Base-by-base conservation (phyloP, 2,797 vertebrate species). In the Sebastes goodei region DNA sequence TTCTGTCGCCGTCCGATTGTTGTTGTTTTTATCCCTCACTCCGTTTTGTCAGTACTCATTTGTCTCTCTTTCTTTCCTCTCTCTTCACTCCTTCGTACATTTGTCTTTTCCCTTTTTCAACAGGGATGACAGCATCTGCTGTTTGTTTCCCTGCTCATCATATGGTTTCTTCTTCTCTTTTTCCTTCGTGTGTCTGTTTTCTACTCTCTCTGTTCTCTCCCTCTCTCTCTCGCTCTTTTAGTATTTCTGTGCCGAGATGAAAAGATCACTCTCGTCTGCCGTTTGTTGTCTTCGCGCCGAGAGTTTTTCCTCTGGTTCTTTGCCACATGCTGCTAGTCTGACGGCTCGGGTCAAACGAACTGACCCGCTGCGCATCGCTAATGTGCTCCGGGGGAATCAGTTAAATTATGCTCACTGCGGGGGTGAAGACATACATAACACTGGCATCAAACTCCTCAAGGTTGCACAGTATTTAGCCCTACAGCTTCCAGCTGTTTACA, bases 321-420 rank as follows among this genome's bases (percentile, higher is more conserved):
- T 74, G 78, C 91, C 90, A 81, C 92, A 90, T 62, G 93, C 90
- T 89, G 92, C 71, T 85, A 20, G 65, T 87, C 83, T 91, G 92
- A 94, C 84, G 76, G 92, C 84, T 91, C 6, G 69, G 91, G 93
- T 93, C 93, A 89, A 90, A 93, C 53, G 3, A 65, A 81, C 55
- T 86, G 88, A 92, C 91, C 90, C 66, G 9, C 82, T 14, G 4
- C 67, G 80, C 85, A 90, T 89, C 14, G 70, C 90, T 94, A 92
- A 92, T 92, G 86, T 85, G 84, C 88, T 90, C 76, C n/a, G 14
- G 38, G 88, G 83, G 86, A 86, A 91, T 81, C 74, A 2, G 87
- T 89, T 89, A 88, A 93, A 91, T 91, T 89, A 92, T 91, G 82
- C 89, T 92, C 88, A 82, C 91, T 83, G 86, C 82, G 25, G 88